A percentile compares a stretch with the other conserved stretches of the same genome.
Conservation (phyloP, 1,140 invertebrate species). For the Aphelenchoides besseyi region DNA sequence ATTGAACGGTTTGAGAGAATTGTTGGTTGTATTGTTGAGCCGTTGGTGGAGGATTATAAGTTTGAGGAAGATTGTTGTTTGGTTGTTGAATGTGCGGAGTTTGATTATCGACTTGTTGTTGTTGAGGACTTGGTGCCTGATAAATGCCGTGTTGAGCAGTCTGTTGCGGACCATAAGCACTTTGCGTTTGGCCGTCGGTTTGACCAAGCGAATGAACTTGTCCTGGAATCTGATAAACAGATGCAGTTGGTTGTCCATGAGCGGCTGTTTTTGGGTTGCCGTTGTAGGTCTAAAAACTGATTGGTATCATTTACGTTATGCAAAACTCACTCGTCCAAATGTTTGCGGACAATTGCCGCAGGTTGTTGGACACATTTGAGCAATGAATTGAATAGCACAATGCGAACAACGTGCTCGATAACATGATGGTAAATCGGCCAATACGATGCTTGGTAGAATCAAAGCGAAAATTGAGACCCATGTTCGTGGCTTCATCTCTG, state of each 20-base stretch:
- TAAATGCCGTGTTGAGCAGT: neutral
- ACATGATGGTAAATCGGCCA: slow-evolving; percentile 43
- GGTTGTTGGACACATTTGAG: slow-evolving; percentile 43
- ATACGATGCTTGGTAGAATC: slow-evolving; percentile 3
- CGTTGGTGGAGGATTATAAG: neutral
- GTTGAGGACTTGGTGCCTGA: neutral
- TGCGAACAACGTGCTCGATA: slow-evolving; percentile 43
- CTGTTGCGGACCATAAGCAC: neutral
- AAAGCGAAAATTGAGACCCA: slow-evolving; percentile 3
- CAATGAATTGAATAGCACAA: slow-evolving; percentile 45
- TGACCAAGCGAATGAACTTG: neutral
- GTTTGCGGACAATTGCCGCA: slow-evolving; percentile 33
- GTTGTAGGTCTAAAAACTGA: neutral
- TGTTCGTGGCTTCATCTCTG: slow-evolving; percentile 2
- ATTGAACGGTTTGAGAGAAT: slow-evolving; percentile 16
- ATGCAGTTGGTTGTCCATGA: slow-evolving; percentile 16
- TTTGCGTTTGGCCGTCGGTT: slow-evolving; percentile 18
- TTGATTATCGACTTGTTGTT: slow-evolving; percentile 17
- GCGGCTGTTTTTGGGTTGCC: neutral
- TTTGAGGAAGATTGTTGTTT: neutral
- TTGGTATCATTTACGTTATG: neutral
- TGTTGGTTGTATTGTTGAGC: slow-evolving; percentile 24
- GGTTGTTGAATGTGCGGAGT: slow-evolving; percentile 15
- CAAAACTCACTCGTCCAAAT: neutral
- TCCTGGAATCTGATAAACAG: neutral